Evolutionary conservation across 2,797 vertebrate genomes (phyloP).

Genomic region (Petrocephalus sullivani): DNA sequence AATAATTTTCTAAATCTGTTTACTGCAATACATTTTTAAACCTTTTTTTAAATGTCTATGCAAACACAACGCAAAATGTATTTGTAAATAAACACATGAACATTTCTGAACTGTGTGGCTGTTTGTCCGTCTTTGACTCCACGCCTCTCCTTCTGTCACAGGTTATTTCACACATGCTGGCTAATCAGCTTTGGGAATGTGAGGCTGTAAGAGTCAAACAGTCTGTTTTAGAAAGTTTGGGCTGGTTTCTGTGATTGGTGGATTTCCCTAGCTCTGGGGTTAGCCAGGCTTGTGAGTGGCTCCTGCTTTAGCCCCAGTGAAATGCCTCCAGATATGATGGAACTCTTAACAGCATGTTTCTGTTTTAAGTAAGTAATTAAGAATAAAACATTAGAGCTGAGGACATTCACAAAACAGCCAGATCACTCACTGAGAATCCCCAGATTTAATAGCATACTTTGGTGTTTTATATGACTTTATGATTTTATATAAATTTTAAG

Average conservation of each 20-base stretch:
- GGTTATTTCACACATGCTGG: neutral
- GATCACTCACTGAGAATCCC: neutral
- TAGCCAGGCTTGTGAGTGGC: neutral
- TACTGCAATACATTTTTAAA: conserved; percentile 50
- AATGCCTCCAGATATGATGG: neutral
- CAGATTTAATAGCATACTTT: neutral
- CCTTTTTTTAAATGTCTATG: conserved; percentile 58
- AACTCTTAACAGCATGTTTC: neutral
- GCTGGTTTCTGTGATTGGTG: neutral
- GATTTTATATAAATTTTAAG: neutral
- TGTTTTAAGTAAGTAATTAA: neutral
- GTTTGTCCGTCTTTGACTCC: conserved; percentile 9
- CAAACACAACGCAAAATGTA: conserved; percentile 46
- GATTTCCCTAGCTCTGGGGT: neutral
- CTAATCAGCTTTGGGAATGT: neutral
- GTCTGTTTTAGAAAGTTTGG: neutral
- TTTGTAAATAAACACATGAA: conserved; percentile 57
- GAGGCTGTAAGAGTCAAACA: neutral
- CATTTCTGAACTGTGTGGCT: conserved; percentile 44
- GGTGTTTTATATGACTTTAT: neutral
- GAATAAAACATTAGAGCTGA: neutral
- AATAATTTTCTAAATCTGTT: conserved; percentile 55
- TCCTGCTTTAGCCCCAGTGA: neutral
- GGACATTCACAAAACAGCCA: neutral
- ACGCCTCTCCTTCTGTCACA: neutral